Evolutionary conservation across 1,140 invertebrate species (phyloP), one percentile per base, ranked within the genome.

Genomic region (Trinorchestia longiramus): DNA sequence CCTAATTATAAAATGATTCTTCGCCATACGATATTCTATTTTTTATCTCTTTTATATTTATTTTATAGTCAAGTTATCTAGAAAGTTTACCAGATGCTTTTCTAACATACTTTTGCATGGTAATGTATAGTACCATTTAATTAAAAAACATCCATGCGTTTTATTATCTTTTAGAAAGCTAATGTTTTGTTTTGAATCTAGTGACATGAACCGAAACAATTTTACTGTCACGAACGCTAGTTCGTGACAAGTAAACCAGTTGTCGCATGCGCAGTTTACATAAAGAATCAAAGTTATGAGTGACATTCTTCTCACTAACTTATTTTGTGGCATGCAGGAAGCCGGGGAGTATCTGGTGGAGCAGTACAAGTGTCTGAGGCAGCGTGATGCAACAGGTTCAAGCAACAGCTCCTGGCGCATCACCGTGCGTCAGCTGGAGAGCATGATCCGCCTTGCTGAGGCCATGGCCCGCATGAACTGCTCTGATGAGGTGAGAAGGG

Each of bases 361-460:
- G 96, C 98, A 99, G 97, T 99, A 99, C 97, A 98, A 98, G 42
- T 98, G 98, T 96, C 97, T 99, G 43, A 98, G 99, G 23, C 98
- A 99, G 97, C 97, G 99, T 40, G 99, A 99, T 97, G 98, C 98
- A 15, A 98, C 98, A 43, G 97, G 97, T 0, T 98, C 98, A 95
- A 97, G 97, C 4, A 97, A 97, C 96, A 98, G 98, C 43, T 98
- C 98, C 0, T 99, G 99, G 99, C 98, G 99, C 95, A 99, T 99
- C 96, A 99, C 99, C 0, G 99, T 99, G n/a, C 98, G 99, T n/a
- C 99, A 99, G 97, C 97, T 99, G 95, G 99, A 99, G 97, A 99
- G 99, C 97, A 98, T 99, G 98, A 98, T 99, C 97, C 98, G 99
- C 53, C 97, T 99, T 28, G 99, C 99, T 11, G 99, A 99, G 97